A percentile compares a stretch with the other conserved stretches of the same genome.
phyloP scores from a whole-genome alignment of 2,113 vertebrate genomes.

The Centropristis striata region DNA sequence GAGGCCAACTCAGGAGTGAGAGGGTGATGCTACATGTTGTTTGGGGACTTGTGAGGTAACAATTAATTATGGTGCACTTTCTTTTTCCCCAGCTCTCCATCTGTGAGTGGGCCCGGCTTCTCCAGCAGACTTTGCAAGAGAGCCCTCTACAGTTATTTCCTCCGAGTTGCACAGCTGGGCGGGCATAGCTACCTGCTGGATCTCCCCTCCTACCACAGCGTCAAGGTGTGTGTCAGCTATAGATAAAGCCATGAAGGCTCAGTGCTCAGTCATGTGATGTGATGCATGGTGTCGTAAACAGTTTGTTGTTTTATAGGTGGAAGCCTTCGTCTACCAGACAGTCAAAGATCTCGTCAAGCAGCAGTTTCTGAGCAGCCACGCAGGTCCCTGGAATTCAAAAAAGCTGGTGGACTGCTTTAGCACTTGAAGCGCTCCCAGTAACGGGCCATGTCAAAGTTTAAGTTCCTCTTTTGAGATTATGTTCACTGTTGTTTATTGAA shows the following conservation, averaged over 20 bases:
- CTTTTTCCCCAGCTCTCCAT: conserved; percentile 79
- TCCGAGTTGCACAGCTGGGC: conserved; percentile 60
- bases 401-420: conserved; percentile 74
- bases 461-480: conserved; percentile 34
- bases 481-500: conserved; percentile 19
- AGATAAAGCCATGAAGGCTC: background rate
- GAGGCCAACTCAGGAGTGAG: too few relatives aligned
- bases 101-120: conserved; percentile 73
- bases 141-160: conserved; percentile 81
- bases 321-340: conserved; percentile 64
- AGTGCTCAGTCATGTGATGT: background rate
- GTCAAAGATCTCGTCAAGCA: conserved; percentile 71
- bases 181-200: conserved; percentile 71
- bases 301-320: conserved; percentile 49
- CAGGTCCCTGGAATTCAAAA: conserved; percentile 72
- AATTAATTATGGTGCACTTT: background rate
- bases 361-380: conserved; percentile 43
- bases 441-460: background rate
- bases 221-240: conserved; percentile 73
- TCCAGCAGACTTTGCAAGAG: conserved; percentile 86
- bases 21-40: too few relatives aligned
- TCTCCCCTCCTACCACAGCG: conserved; percentile 76
- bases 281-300: background rate
- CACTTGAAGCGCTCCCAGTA: conserved; percentile 14
- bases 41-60: too few relatives aligned